Conservation (phyloP, 1,140 invertebrate species). For the Penaeus japonicus region DNA sequence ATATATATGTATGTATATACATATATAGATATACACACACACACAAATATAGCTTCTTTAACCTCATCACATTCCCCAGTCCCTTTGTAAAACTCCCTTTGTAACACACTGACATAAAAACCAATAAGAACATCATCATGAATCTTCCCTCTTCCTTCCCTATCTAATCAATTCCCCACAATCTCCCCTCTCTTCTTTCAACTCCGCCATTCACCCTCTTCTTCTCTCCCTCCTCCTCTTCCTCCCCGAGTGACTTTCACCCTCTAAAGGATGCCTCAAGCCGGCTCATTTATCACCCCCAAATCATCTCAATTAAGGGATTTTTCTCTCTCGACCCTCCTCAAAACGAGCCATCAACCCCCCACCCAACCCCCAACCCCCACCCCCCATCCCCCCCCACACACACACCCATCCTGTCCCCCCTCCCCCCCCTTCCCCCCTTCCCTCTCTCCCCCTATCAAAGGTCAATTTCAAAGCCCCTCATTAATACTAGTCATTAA, state of each 20-base stretch:
- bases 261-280: constrained; percentile 29
- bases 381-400: background rate
- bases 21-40: too few relatives aligned
- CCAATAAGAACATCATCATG: too few relatives aligned
- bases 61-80: too few relatives aligned
- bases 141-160: too few relatives aligned
- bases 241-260: background rate
- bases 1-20: too few relatives aligned
- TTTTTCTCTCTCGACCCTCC: constrained; percentile 16
- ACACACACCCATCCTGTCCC: too few relatives aligned
- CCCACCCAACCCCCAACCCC: too few relatives aligned
- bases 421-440: background rate
- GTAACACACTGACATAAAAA: too few relatives aligned
- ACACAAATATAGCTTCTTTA: too few relatives aligned
- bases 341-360: background rate
- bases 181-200: background rate
- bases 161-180: background rate
- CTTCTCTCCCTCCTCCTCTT: background rate
- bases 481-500: constrained; percentile 49
- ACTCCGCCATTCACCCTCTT: background rate
- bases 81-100: too few relatives aligned
- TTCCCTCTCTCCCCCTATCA: constrained; percentile 18
- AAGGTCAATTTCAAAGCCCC: constrained; percentile 31
- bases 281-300: constrained; percentile 35
- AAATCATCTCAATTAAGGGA: constrained; percentile 50